phyloP scores from a whole-genome alignment of 2,113 vertebrate genomes.

The Plotosus lineatus region DNA sequence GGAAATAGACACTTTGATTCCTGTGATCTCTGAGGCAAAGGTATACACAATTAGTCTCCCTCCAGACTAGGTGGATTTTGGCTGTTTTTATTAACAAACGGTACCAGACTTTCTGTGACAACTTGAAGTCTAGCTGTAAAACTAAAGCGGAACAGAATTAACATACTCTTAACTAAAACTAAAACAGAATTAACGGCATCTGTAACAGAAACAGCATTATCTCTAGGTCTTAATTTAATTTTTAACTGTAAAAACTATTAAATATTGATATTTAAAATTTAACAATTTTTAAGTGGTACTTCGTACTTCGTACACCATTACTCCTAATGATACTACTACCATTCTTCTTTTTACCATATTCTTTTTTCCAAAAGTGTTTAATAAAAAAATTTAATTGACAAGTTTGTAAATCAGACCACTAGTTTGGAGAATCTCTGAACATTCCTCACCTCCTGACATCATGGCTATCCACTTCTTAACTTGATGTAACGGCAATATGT shows the following conservation, averaged over 20 bases:
- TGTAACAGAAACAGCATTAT: background rate
- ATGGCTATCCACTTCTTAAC: too few species aligned
- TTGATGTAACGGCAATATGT: too few species aligned
- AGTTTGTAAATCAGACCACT: background rate
- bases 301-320: too few species aligned
- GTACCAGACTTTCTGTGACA: background rate
- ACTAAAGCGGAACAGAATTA: background rate
- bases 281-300: too few species aligned
- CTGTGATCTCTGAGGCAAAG: constrained; percentile 9
- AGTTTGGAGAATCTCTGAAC: background rate
- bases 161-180: too few species aligned
- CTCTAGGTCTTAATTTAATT: too few species aligned
- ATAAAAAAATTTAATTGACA: too few species aligned
- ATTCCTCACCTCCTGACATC: background rate
- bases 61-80: background rate
- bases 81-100: background rate
- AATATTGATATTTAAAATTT: too few species aligned
- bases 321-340: too few species aligned
- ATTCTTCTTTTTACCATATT: too few species aligned
- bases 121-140: background rate
- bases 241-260: too few species aligned
- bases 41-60: background rate
- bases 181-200: background rate
- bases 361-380: background rate
- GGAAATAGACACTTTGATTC: background rate